Evolutionary conservation across 2,113 vertebrate species (phyloP), one percentile per base, ranked within the genome.

Genomic region (Gambusia holbrooki): DNA sequence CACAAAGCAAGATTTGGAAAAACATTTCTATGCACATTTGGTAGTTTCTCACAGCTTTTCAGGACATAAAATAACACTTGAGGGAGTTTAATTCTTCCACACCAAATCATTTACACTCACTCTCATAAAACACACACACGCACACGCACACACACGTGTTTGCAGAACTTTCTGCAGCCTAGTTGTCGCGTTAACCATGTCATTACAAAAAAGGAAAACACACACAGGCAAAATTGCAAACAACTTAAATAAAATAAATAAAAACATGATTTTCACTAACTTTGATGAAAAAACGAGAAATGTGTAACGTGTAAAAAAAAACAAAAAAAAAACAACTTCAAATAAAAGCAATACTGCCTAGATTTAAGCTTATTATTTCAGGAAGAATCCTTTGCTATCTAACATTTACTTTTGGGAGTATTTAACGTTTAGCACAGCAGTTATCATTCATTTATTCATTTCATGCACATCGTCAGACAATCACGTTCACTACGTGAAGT

Each of bases 41-140:
- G 91, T 90, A 89, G 80, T 89, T 90, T 91, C 84, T 92, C 90
- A 93, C 90, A 93, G 92, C 92, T 93, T 92, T 85, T 88, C 70
- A 87, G 88, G 81, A 92, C 79, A 81, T 69, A 76, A 80, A 90
- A 87, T 90, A 90, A 92, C 86, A 92, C 88, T 93, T 88, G 65
- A 82, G 86, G 84, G 82, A 79, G 28, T 51, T 76, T 71, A 76
- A 45, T 63, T 58, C 72, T 76, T 81, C 80, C 81, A 84, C 54
- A 83, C 83, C 29, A 25, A 37, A 58, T 67, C 80, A 77, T 61
- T 68, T 45, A 37, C 86, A 74, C 70, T 67, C 79, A 30, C 71
- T 71, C 71, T 76, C 73, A 69, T 73, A 66, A 69, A 69, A 87
- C 84, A 73, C 69, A 33, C 81, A 82, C 73, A 28, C 66, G 12